Evolutionary conservation across 1,140 invertebrate species (phyloP).

Genomic region (Drosophila lowei): DNA sequence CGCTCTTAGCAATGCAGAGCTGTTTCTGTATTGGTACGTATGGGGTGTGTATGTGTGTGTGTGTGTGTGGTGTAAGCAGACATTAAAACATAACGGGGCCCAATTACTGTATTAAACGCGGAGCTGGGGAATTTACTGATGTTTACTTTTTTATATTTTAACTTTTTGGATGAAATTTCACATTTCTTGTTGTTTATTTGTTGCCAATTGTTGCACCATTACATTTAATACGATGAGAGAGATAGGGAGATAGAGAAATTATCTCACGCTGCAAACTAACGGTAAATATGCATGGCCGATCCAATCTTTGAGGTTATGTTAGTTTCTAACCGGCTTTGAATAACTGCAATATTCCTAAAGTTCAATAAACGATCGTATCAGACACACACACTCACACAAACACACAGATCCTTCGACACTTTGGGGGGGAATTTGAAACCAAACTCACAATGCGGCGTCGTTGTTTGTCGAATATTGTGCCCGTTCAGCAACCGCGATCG

Average conservation of each 20-base stretch:
- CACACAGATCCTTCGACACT: background rate
- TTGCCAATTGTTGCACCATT: background rate
- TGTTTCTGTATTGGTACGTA: slow-evolving; percentile 15
- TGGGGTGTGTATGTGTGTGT: slow-evolving; percentile 34
- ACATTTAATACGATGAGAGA: no score
- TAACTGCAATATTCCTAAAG: slow-evolving; percentile 36
- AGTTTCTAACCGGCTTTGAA: slow-evolving; percentile 39
- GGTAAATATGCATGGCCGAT: slow-evolving; percentile 42
- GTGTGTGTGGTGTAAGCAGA: slow-evolving; percentile 50
- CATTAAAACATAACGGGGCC: slow-evolving; percentile 76
- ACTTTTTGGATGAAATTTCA: slow-evolving; percentile 36
- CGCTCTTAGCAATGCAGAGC: slow-evolving; percentile 61
- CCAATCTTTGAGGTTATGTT: slow-evolving; percentile 63
- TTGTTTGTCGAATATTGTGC: slow-evolving; percentile 36
- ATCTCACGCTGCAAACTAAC: slow-evolving; percentile 45
- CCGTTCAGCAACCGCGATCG: slow-evolving; percentile 56
- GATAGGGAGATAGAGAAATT: background rate
- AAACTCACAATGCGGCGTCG: slow-evolving; percentile 46
- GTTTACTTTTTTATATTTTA: slow-evolving; percentile 43
- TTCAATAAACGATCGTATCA: slow-evolving; percentile 62
- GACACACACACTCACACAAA: slow-evolving; percentile 17
- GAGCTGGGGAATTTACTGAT: slow-evolving; percentile 57
- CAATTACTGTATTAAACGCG: slow-evolving; percentile 74
- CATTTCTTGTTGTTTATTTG: slow-evolving; percentile 48
- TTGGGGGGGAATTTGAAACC: slow-evolving; percentile 21